Evolutionary conservation across 2,888 invertebrate species (phyloP).

Genomic region (Colletes collaris): DNA sequence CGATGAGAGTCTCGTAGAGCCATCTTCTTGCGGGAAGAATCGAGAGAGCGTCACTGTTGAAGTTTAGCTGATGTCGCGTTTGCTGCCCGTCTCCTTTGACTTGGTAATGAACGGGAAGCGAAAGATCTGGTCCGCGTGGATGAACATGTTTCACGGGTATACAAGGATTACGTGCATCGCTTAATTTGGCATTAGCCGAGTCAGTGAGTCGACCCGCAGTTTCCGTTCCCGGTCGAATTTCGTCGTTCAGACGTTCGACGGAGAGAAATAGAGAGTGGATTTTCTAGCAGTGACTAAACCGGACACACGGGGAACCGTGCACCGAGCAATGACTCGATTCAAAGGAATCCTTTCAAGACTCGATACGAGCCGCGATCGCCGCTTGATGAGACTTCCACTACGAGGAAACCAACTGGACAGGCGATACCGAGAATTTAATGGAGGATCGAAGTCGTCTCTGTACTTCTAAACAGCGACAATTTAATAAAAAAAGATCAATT

Average conservation of each 20-base stretch:
- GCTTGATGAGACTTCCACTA: slow-evolving; percentile 34
- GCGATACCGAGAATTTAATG: slow-evolving; percentile 12
- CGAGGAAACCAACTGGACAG: slow-evolving; percentile 6
- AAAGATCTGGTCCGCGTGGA: slow-evolving; percentile 20
- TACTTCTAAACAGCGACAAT: too few relatives aligned
- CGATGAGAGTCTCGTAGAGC: neutral
- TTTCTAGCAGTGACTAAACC: slow-evolving; percentile 55
- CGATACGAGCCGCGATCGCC: slow-evolving; percentile 29
- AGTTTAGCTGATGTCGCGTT: slow-evolving; percentile 39
- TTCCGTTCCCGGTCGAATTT: slow-evolving; percentile 7
- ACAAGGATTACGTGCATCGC: slow-evolving; percentile 15
- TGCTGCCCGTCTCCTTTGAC: slow-evolving; percentile 31
- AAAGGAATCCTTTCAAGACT: slow-evolving; percentile 65
- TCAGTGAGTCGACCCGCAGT: neutral
- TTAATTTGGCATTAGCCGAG: slow-evolving; percentile 1
- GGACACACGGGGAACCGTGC: slow-evolving; percentile 11
- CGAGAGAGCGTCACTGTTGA: slow-evolving; percentile 5
- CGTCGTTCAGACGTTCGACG: neutral
- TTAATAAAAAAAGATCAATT: too few relatives aligned
- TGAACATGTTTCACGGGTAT: slow-evolving; percentile 14
- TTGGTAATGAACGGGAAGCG: slow-evolving; percentile 35
- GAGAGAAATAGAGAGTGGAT: slow-evolving; percentile 28
- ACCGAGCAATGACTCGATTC: slow-evolving; percentile 58
- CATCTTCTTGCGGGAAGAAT: neutral
- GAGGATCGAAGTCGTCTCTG: slow-evolving; percentile 11